Evolutionary conservation across 2,888 invertebrate species (phyloP), one percentile per base, ranked within the genome.

Genomic region (Diogma glabrata): DNA sequence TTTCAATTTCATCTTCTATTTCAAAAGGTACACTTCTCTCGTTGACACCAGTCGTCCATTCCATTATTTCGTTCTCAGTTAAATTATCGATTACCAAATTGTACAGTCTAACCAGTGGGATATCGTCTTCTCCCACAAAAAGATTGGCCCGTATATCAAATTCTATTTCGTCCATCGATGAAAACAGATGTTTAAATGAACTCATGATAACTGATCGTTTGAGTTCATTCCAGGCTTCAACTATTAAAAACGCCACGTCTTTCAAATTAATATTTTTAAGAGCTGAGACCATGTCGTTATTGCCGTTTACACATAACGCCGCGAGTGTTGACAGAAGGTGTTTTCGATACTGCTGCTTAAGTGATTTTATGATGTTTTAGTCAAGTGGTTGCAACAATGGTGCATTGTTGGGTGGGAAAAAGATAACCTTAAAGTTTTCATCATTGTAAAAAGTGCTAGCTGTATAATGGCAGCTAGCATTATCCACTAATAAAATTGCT

Each of bases 361-460:
- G n/a, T n/a, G n/a, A n/a, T n/a, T n/a, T n/a, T n/a, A n/a, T n/a
- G n/a, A n/a, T n/a, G n/a, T n/a, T n/a, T n/a, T n/a, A n/a, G n/a
- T n/a, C n/a, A 33, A 33, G 33, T 33, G 33, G 33, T 33, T 33
- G 33, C 33, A 33, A n/a, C n/a, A n/a, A n/a, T n/a, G n/a, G n/a
- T n/a, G n/a, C 14, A 33, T 33, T 33, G 33, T 33, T 33, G 33
- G 33, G 33, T 33, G 33, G 33, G 33, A 33, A 33, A 33, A n/a
- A n/a, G n/a, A n/a, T 28, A 28, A 28, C 28, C 28, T 28, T 28
- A 10, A 28, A 9, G 28, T 28, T 28, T n/a, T n/a, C n/a, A n/a
- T n/a, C n/a, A n/a, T n/a, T 7, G 28, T 7, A 28, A 28, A 28
- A 28, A 28, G 28, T 28, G 28, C 10, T 28, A 9, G 7, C 28